Evolutionary conservation across 2,888 invertebrate species (phyloP).

Genomic region (Mechanitis mazaeus): DNA sequence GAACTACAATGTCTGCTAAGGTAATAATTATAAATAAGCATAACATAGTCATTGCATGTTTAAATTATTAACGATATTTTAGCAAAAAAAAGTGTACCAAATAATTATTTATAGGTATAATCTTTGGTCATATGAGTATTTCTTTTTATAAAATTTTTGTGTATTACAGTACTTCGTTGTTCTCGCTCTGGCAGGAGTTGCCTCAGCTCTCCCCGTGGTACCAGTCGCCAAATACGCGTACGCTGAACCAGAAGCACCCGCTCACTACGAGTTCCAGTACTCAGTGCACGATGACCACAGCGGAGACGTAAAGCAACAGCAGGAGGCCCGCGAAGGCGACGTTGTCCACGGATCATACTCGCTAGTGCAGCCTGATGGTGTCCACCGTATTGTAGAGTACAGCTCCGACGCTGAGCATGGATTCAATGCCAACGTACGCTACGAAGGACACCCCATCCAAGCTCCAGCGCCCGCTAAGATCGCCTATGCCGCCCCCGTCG

Average conservation of each 20-base stretch:
- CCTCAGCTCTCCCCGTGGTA: conserved; percentile 35
- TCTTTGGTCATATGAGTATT: no score
- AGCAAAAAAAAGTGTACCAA: no score
- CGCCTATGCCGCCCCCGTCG: conserved; percentile 4
- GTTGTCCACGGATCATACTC: conserved; percentile 65
- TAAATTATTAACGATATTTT: no score
- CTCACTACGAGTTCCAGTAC: conserved; percentile 63
- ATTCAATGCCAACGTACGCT: conserved; percentile 66
- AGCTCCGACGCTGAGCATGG: conserved; percentile 44
- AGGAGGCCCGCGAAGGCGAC: conserved; percentile 61
- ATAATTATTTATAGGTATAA: no score
- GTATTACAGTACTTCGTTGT: conserved; percentile 43
- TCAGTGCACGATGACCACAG: conserved; percentile 44
- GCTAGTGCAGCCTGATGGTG: conserved; percentile 41
- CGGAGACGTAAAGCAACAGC: conserved; percentile 61
- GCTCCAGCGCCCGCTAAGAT: conserved; percentile 23
- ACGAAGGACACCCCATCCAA: conserved; percentile 52
- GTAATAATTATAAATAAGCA: neutral
- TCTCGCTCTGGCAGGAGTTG: conserved; percentile 25
- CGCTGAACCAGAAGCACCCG: conserved; percentile 53
- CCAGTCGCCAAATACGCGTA: conserved; percentile 49
- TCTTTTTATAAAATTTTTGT: conserved; percentile 1
- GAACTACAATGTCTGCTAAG: conserved; percentile 10
- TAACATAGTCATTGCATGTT: no score
- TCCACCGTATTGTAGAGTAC: conserved; percentile 4